phyloP scores from a whole-genome alignment of 1,140 invertebrate genomes.

The Neuroterus valhalla region DNA sequence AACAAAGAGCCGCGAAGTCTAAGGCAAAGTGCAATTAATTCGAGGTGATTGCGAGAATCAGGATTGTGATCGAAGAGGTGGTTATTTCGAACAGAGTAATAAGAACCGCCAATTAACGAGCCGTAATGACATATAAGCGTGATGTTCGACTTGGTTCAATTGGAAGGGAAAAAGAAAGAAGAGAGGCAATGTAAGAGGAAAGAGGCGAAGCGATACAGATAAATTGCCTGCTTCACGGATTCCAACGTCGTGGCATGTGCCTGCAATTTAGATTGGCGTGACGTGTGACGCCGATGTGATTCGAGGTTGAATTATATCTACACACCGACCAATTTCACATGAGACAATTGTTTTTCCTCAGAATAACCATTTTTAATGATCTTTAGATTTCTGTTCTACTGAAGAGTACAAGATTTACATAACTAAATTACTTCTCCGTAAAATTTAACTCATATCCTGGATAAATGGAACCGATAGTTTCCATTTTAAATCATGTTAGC shows the following conservation, averaged over 20 bases:
- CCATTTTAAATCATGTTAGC: too few species aligned
- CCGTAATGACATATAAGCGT: neutral
- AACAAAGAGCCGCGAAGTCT: constrained; percentile 46
- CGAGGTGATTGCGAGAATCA: neutral
- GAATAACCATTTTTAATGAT: too few species aligned
- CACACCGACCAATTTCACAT: too few species aligned
- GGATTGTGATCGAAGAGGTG: constrained; percentile 28
- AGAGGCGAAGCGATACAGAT: constrained; percentile 45
- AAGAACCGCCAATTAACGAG: constrained; percentile 35
- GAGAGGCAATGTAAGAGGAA: constrained; percentile 19
- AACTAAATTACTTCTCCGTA: too few species aligned
- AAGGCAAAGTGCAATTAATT: constrained; percentile 13
- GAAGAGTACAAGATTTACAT: too few species aligned
- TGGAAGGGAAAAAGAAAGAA: constrained; percentile 35
- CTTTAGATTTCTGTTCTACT: too few species aligned
- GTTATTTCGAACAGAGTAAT: constrained; percentile 31
- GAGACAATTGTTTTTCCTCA: too few species aligned
- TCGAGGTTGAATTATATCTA: too few species aligned
- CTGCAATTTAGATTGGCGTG: constrained; percentile 50
- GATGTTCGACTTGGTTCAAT: constrained; percentile 34
- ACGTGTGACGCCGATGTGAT: constrained; percentile 30
- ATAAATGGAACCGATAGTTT: too few species aligned
- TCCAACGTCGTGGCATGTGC: constrained; percentile 46
- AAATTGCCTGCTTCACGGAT: constrained; percentile 41
- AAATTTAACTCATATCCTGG: too few species aligned